Evolutionary conservation across 1,140 invertebrate species (phyloP).

Genomic region (Littorina saxatilis): DNA sequence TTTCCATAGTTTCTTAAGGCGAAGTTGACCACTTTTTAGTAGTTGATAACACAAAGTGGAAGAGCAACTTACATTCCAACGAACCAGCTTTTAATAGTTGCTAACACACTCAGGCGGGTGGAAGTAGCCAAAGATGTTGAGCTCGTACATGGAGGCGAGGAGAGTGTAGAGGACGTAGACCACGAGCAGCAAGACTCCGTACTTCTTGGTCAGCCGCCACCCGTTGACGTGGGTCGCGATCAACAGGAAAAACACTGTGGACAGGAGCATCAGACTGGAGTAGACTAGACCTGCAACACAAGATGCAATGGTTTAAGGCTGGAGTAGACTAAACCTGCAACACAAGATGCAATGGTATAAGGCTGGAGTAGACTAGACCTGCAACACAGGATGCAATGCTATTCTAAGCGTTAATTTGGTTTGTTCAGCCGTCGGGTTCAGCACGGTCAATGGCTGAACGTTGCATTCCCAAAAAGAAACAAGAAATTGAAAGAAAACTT

Average conservation of each 20-base stretch:
- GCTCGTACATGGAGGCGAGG: constrained; percentile 71
- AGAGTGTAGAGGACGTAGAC: constrained; percentile 68
- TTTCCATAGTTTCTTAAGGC: too few species aligned
- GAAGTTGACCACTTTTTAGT: constrained; percentile 35
- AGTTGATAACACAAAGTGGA: constrained; percentile 60
- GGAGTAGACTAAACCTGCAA: too few species aligned
- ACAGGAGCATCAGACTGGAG: constrained; percentile 67
- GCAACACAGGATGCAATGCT: too few species aligned
- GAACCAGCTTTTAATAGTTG: constrained; percentile 47
- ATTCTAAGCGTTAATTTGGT: too few species aligned
- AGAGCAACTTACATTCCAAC: too few species aligned
- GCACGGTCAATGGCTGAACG: too few species aligned
- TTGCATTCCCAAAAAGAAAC: too few species aligned
- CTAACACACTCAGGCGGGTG: constrained; percentile 66
- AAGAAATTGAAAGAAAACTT: too few species aligned
- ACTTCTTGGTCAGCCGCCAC: constrained; percentile 70
- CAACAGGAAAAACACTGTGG: constrained; percentile 70
- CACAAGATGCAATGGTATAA: too few species aligned
- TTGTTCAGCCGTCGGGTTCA: too few species aligned
- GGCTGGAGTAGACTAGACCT: too few species aligned
- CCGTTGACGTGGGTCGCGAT: constrained; percentile 67
- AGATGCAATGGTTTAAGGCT: too few species aligned
- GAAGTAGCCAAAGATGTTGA: constrained; percentile 74
- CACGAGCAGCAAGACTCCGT: constrained; percentile 64
- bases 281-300: constrained; percentile 65